Conservation (phyloP, 2,888 invertebrate genomes). For the Tholera decimalis region DNA sequence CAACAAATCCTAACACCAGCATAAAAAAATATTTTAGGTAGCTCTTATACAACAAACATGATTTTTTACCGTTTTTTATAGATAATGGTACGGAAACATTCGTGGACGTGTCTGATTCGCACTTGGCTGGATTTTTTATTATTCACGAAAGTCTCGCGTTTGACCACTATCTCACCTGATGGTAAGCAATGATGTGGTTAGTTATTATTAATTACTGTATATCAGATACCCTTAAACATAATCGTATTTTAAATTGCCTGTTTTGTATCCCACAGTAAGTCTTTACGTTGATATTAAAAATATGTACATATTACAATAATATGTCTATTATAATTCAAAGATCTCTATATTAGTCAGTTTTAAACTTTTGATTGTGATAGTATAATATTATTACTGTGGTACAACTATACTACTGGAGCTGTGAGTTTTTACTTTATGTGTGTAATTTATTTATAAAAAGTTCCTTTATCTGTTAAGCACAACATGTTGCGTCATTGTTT, state of each 20-base stretch:
- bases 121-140: too few species aligned
- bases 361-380: slow-evolving; percentile 71
- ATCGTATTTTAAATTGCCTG: slow-evolving; percentile 1
- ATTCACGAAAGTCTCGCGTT: too few species aligned
- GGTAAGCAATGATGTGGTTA: too few species aligned
- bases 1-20: too few species aligned
- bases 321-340: slow-evolving; percentile 36
- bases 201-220: too few species aligned
- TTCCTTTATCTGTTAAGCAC: slow-evolving; percentile 67
- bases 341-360: slow-evolving; percentile 65
- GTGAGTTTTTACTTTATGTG: slow-evolving; percentile 64
- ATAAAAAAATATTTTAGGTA: too few species aligned
- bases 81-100: too few species aligned
- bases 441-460: slow-evolving; percentile 47
- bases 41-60: too few species aligned
- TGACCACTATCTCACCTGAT: too few species aligned
- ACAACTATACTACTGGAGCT: slow-evolving; percentile 64
- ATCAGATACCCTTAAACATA: too few species aligned
- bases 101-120: too few species aligned
- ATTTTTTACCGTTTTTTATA: too few species aligned
- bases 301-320: slow-evolving; percentile 16
- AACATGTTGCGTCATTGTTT: slow-evolving; percentile 69
- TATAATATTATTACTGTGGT: slow-evolving; percentile 65
- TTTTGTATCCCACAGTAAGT: slow-evolving; percentile 13
- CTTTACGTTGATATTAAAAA: slow-evolving; percentile 14